Base-by-base conservation (phyloP, 2,113 vertebrate genomes). In the Hippocampus barbouri region DNA sequence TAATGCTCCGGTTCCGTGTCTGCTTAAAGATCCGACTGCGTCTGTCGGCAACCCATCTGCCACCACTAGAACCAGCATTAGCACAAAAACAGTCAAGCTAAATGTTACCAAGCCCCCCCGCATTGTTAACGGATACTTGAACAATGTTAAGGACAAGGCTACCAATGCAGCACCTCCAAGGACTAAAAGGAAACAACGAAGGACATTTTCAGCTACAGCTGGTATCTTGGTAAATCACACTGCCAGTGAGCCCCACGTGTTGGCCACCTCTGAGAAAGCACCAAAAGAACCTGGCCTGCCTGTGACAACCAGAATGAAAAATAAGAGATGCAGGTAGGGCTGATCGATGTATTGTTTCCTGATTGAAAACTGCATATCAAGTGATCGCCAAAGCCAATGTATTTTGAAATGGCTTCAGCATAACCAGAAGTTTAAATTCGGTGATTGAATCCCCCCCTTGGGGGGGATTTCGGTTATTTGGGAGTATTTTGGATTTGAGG, bases 91-190 rank as follows among this genome's bases (percentile, higher is more conserved):
- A 41, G 63, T 40, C 69, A 4, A 56, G 12, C 56, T 21, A 7
- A 69, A 59, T 16, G 53, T 1, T 18, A 41, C 56, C 66, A 73
- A 73, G 56, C 66, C 63, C 8, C 43, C 14, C 1, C 16, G 27
- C 14, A 0, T 23, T 68, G 27, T 78, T 23, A 83, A 85, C 60
- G 73, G 78, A 64, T 64, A 68, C 45, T 40, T 75, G 43, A 64
- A 82, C 56, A 67, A 72, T 20, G 4, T 8, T 57, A 72, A 63
- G 47, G 72, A 11, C 16, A 71, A 43, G n/a, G 56, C 38, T 0
- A 41, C 0, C 14, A 76, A 68, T 71, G 5, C 38, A 15, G 49
- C 18, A 1, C n/a, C 10, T 7, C 16, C 1, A 27, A 54, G 34
- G 63, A 75, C 34, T 4, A 2, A 8, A 14, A 5, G 51, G 25